Evolutionary conservation across 2,113 vertebrate genomes (phyloP), one percentile per base, ranked within the genome.

Genomic region (Morone chrysops): DNA sequence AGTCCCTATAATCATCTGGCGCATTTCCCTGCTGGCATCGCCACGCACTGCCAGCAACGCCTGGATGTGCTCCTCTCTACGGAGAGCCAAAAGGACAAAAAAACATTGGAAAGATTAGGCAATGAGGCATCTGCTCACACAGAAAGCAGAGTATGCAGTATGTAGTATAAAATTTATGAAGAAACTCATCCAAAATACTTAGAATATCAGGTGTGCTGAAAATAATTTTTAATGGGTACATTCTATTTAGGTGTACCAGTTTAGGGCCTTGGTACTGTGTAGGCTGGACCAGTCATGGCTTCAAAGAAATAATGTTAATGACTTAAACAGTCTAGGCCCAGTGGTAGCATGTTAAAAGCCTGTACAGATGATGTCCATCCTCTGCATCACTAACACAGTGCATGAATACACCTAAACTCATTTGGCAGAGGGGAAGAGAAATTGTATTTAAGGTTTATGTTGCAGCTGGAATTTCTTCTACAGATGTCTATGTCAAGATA

Each of bases 1-100:
- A 0, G 96, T 98, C 80, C 99, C 98, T 1, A 99, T 97, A 90
- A 99, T 99, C 68, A 96, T 99, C 91, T 99, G 98, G 48, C 97
- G 96, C 97, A 98, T 98, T 22, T 99, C 98, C 56, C 97, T 95
- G 92, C 95, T 98, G 92, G 98, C 96, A 4, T 99, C 98, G 0
- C 98, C 98, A 0, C 98, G 95, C 80, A 99, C 93, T 0, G 97
- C 96, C 80, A 99, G 90, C 91, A 99, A 84, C 0, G 98, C 97
- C 36, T 97, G 92, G 18, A 99, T 97, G 87, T 99, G 98, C 38
- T 99, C 98, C 63, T 99, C 98, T 90, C 98, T 99, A 84, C 3
- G 3, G 70, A 65, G 6, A 51, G 45, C 22, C 71, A 41, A 66
- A 61, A 7, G 43, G 48, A 59, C 14, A 70, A n/a, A 51, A 36